Evolutionary conservation across 2,797 vertebrate genomes (phyloP).

Genomic region (Xenentodon cancila): DNA sequence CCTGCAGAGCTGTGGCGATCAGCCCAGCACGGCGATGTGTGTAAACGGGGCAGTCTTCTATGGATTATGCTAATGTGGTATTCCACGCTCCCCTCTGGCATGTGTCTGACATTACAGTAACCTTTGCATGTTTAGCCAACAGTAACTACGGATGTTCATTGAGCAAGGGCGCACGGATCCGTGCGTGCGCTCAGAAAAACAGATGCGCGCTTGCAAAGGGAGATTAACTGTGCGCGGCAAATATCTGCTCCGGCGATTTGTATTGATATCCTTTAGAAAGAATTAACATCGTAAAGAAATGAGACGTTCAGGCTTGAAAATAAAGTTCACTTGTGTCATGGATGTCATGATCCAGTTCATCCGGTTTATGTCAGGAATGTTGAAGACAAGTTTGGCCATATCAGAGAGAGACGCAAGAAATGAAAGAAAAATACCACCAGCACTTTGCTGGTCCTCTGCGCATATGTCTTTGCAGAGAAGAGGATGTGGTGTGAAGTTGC

Average conservation of each 20-base stretch:
- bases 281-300: slow-evolving; percentile 59
- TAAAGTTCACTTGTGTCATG: slow-evolving; percentile 56
- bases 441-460: background rate
- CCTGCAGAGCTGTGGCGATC: slow-evolving; percentile 43
- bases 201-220: slow-evolving; percentile 10
- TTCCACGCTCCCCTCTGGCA: slow-evolving; percentile 80
- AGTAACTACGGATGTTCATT: slow-evolving; percentile 79
- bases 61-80: slow-evolving; percentile 86
- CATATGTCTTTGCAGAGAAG: slow-evolving; percentile 8
- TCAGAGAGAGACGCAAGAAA: slow-evolving; percentile 26
- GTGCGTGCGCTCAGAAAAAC: slow-evolving; percentile 12
- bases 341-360: slow-evolving; percentile 57
- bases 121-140: slow-evolving; percentile 82
- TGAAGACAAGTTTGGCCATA: slow-evolving; percentile 27
- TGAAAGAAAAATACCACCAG: background rate
- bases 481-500: slow-evolving; percentile 39
- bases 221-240: slow-evolving; percentile 47
- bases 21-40: slow-evolving; percentile 41
- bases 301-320: slow-evolving; percentile 53
- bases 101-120: slow-evolving; percentile 84
- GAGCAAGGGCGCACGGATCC: slow-evolving; percentile 40
- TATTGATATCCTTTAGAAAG: slow-evolving; percentile 51
- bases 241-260: slow-evolving; percentile 32
- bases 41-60: slow-evolving; percentile 68
- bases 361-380: slow-evolving; percentile 50